Evolutionary conservation across 2,888 invertebrate genomes (phyloP).

Genomic region (Papilio gigon): DNA sequence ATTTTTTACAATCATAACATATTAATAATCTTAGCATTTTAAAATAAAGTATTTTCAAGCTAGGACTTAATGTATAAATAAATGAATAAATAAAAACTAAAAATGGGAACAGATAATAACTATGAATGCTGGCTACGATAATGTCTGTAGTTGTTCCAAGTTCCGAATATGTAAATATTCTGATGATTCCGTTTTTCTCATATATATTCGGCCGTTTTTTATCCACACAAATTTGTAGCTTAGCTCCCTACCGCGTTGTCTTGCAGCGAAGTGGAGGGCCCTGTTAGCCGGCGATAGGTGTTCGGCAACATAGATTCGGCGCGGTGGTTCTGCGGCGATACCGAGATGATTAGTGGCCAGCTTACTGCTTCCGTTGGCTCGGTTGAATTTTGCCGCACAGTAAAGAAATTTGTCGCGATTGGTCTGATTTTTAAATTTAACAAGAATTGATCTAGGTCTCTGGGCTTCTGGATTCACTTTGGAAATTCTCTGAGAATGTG

Average conservation of each 20-base stretch:
- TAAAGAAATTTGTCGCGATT: neutral
- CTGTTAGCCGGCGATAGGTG: neutral
- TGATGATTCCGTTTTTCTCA: conserved; percentile 7
- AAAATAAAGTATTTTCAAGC: neutral
- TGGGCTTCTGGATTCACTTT: neutral
- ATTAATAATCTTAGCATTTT: neutral
- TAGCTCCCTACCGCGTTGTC: conserved; percentile 11
- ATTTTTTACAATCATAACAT: neutral
- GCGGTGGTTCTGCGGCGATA: conserved; percentile 2
- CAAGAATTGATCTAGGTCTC: neutral
- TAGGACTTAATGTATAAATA: neutral
- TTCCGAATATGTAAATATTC: conserved; percentile 12
- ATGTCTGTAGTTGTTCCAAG: conserved; percentile 5
- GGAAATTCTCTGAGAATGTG: conserved; percentile 4
- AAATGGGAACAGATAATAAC: no score
- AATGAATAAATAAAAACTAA: conserved; percentile 3
- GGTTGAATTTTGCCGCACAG: neutral
- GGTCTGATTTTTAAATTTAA: conserved; percentile 4
- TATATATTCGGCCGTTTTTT: neutral
- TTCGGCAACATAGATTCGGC: neutral
- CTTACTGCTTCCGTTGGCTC: neutral
- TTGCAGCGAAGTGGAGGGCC: conserved; percentile 2
- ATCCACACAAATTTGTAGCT: conserved; percentile 11
- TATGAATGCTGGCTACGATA: neutral
- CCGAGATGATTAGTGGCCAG: conserved; percentile 6